Conservation (phyloP, 2,888 invertebrate species). For the Polia nebulosa region DNA sequence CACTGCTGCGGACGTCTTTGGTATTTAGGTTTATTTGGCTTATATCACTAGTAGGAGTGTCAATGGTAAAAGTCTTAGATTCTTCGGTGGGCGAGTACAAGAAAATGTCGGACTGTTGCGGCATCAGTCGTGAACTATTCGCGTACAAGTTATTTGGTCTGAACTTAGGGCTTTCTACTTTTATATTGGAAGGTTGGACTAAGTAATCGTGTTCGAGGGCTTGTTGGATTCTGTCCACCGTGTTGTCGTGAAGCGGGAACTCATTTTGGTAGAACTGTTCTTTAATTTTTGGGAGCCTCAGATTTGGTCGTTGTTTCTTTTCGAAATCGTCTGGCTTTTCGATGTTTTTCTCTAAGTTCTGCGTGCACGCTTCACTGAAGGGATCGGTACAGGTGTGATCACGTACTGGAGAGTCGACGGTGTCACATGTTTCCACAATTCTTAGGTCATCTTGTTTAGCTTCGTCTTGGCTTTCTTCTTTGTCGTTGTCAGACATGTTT, state of each 20-base stretch:
- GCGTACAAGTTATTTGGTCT: conserved; percentile 88
- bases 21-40: conserved; percentile 87
- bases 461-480: conserved; percentile 89
- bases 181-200: conserved; percentile 92
- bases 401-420: conserved; percentile 81
- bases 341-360: conserved; percentile 82
- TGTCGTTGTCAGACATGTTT: conserved; percentile 92
- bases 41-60: conserved; percentile 89
- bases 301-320: conserved; percentile 87
- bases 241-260: conserved; percentile 79
- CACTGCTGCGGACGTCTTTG: conserved; percentile 84
- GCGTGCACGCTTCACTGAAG: conserved; percentile 88
- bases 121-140: conserved; percentile 85
- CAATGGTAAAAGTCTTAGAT: conserved; percentile 85
- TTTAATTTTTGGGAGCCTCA: conserved; percentile 84
- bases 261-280: conserved; percentile 90
- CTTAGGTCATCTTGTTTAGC: conserved; percentile 84
- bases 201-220: conserved; percentile 91
- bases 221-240: conserved; percentile 85
- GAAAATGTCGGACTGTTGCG: conserved; percentile 86
- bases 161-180: conserved; percentile 89
- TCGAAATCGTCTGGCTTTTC: conserved; percentile 71
- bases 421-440: conserved; percentile 86
- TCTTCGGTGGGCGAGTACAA: conserved; percentile 89
- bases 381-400: conserved; percentile 78